Conservation (phyloP, 2,888 invertebrate species). For the Lagria hirta region DNA sequence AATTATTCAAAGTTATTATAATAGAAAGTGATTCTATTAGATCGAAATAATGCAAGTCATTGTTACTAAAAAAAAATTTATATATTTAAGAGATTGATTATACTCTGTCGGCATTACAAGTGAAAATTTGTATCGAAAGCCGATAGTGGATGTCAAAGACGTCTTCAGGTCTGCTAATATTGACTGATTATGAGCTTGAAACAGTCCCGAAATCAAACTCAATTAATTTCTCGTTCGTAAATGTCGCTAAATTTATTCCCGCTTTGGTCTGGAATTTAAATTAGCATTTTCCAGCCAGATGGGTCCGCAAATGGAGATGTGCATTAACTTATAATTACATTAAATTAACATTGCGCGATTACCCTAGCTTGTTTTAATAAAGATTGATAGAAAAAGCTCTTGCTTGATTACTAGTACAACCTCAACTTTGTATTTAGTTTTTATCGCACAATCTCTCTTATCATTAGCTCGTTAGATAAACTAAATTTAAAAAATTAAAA, state of each 20-base stretch:
- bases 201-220: constrained; percentile 33
- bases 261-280: constrained; percentile 42
- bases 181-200: constrained; percentile 29
- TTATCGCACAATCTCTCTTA: too few relatives aligned
- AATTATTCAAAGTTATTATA: constrained; percentile 53
- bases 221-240: constrained; percentile 39
- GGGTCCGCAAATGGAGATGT: constrained; percentile 50
- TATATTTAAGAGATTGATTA: constrained; percentile 44
- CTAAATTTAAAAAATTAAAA: too few relatives aligned
- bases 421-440: too few relatives aligned
- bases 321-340: constrained; percentile 53
- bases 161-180: constrained; percentile 29
- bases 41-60: constrained; percentile 49
- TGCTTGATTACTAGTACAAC: too few relatives aligned
- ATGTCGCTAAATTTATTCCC: constrained; percentile 29
- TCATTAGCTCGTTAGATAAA: too few relatives aligned
- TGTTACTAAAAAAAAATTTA: constrained; percentile 39
- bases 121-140: constrained; percentile 43
- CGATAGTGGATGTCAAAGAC: constrained; percentile 27
- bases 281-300: constrained; percentile 51
- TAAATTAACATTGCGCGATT: constrained; percentile 50
- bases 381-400: constrained; percentile 50
- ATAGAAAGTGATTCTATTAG: constrained; percentile 55
- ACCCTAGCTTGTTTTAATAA: constrained; percentile 51
- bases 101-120: constrained; percentile 49